Percentiles rank a stretch among this genome's conserved stretches.
These are phyloP conservation scores for Cavia porcellus DNA, from an alignment of 2,113 vertebrate species.

Conservation along the genomic window DNA sequence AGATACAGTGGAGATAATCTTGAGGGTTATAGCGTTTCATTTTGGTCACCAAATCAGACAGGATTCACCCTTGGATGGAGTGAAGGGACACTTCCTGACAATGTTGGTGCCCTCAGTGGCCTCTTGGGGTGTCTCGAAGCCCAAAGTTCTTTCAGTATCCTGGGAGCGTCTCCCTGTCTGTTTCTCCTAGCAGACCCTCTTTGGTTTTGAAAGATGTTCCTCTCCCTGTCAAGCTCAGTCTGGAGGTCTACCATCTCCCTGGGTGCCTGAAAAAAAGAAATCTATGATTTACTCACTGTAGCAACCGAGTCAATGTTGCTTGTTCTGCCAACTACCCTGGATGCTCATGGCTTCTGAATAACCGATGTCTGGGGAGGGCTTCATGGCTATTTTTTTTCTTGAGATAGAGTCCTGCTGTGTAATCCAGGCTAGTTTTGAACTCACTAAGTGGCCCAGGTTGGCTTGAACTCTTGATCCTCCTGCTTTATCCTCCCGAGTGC, in stretches of 20 bases:
- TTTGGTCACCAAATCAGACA: not conserved
- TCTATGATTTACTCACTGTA: not conserved
- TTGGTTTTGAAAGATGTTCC: not conserved
- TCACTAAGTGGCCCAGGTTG: not conserved
- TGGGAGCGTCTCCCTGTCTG: not conserved
- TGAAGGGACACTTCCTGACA: not conserved
- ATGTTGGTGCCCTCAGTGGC: not conserved
- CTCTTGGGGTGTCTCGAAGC: not conserved
- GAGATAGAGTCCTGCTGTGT: not conserved
- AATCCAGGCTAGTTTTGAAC: not conserved
- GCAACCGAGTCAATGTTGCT: not conserved
- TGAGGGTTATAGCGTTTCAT: not conserved
- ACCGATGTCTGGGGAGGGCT: not conserved
- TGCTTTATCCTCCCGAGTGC: not conserved
- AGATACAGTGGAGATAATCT: not conserved
- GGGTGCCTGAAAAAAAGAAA: not conserved
- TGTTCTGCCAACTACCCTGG: not conserved
- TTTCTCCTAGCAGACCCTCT: not conserved
- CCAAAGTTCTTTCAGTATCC: not conserved
- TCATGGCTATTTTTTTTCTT: not conserved
- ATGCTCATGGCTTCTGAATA: not conserved
- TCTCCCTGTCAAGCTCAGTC: not conserved
- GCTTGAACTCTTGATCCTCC: not conserved
- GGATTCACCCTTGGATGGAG: not conserved
- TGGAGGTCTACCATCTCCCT: not conserved